Evolutionary conservation across 2,113 vertebrate species (phyloP).

Genomic region (Poeciliopsis retropinna): DNA sequence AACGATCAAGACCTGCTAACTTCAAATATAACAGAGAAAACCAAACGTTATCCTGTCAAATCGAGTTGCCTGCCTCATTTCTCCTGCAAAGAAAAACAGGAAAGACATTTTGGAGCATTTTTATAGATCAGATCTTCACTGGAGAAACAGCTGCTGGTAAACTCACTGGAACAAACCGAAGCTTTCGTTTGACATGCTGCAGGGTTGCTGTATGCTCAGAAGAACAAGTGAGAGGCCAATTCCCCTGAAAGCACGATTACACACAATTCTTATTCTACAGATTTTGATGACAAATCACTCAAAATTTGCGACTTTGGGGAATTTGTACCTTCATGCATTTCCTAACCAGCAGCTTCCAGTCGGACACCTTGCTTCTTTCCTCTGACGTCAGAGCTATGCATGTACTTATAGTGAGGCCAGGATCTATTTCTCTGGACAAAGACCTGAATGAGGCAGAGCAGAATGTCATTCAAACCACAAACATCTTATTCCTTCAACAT

Average conservation of each 20-base stretch:
- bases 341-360: slow-evolving; percentile 17
- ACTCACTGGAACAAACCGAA: slow-evolving; percentile 61
- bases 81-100: slow-evolving; percentile 41
- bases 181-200: slow-evolving; percentile 65
- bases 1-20: neutral
- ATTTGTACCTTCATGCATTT: slow-evolving; percentile 40
- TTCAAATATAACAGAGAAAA: neutral
- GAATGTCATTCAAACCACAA: slow-evolving; percentile 34
- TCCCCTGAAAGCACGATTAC: slow-evolving; percentile 38
- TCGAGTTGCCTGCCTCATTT: neutral
- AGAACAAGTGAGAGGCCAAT: neutral
- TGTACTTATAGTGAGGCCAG: slow-evolving; percentile 59
- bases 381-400: slow-evolving; percentile 59
- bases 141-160: neutral
- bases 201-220: slow-evolving; percentile 1
- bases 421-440: slow-evolving; percentile 65
- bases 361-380: slow-evolving; percentile 56
- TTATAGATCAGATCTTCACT: neutral
- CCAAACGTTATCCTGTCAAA: neutral
- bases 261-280: neutral
- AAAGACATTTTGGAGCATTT: neutral
- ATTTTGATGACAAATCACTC: neutral
- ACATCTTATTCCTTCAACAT: neutral
- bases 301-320: neutral
- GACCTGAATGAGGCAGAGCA: slow-evolving; percentile 59